These are phyloP conservation scores for Tenrec ecaudatus DNA, from an alignment of 2,113 vertebrate genomes.

Conservation along the genomic window DNA sequence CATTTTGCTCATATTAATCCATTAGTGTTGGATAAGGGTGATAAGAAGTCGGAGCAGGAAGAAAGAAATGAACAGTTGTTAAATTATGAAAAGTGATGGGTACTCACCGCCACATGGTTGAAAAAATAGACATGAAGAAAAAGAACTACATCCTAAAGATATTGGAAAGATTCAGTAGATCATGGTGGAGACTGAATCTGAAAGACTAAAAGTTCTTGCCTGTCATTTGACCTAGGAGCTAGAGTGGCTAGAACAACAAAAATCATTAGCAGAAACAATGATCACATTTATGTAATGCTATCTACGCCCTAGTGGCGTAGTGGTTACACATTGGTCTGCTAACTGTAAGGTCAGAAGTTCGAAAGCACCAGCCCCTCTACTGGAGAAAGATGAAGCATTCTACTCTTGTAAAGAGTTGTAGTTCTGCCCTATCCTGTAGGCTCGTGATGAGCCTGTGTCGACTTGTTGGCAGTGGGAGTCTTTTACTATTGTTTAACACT, in stretches of 20 bases:
- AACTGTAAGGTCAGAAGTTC: too few relatives aligned
- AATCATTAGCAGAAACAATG: neutral
- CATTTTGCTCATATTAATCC: neutral
- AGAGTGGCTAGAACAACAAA: slow-evolving; percentile 6
- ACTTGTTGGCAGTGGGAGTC: too few relatives aligned
- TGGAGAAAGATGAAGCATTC: too few relatives aligned
- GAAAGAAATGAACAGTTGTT: neutral
- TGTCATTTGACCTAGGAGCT: neutral
- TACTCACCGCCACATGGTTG: neutral
- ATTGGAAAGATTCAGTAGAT: neutral
- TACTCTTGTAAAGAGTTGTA: too few relatives aligned
- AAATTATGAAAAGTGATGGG: slow-evolving; percentile 1
- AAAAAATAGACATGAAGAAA: slow-evolving; percentile 39
- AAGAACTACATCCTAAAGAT: neutral
- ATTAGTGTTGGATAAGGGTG: neutral
- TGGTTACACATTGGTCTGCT: too few relatives aligned
- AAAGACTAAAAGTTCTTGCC: neutral
- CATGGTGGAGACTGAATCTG: neutral
- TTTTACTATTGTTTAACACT: too few relatives aligned
- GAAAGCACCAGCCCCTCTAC: too few relatives aligned
- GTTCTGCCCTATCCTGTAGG: too few relatives aligned
- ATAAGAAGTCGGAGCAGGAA: neutral
- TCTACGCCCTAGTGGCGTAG: neutral
- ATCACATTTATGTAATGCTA: neutral
- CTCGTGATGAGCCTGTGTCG: too few relatives aligned